Base-by-base conservation (phyloP, 2,888 invertebrate genomes). In the Synergus itoensis region DNA sequence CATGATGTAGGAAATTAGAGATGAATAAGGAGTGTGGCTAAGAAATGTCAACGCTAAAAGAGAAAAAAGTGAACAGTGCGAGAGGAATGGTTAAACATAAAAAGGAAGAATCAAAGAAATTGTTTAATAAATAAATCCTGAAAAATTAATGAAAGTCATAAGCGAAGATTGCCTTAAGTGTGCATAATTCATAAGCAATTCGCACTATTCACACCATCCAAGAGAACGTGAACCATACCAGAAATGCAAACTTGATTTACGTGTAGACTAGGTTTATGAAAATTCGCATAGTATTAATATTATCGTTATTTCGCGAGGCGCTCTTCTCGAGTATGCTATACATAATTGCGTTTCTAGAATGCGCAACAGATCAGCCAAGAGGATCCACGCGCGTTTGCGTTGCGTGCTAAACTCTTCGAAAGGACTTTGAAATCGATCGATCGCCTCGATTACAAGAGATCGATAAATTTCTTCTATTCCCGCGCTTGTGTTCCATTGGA, bases 381-480 rank as follows among this genome's bases (percentile, higher is more conserved):
- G 3, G 18, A 43, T 45, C 21, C 16, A 36, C 16, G 9, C 11
- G 8, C 45, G 28, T 48, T 5, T 21, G 1, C n/a, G 45, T 69
- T 48, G 48, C 69, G 69, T 69, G 48, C 4, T 14, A 48, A 48
- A 48, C 48, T 28, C 28, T 3, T 48, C 16, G 48, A 69, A 69
- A 53, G 45, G 77, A 77, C 57, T 64, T 4, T 40, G 57, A 79
- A 78, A 60, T 80, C 78, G 76, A 80, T 79, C 81, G 77, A 81
- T 85, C 81, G 80, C 65, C 79, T 76, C 78, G 81, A 77, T 41
- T 77, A 63, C 63, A 73, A 80, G 69, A 79, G 81, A 67, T 83
- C 85, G 81, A 85, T 85, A 85, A 85, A 85, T 85, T 84, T 83
- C 78, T 80, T 64, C 81, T 84, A 85, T 84, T 82, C 80, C 81